A percentile compares a stretch with the other conserved stretches of the same genome.
These are phyloP conservation scores for mouse (Mus musculus) DNA, from an alignment of 2,113 vertebrate genomes.

Conservation along the genomic window DNA sequence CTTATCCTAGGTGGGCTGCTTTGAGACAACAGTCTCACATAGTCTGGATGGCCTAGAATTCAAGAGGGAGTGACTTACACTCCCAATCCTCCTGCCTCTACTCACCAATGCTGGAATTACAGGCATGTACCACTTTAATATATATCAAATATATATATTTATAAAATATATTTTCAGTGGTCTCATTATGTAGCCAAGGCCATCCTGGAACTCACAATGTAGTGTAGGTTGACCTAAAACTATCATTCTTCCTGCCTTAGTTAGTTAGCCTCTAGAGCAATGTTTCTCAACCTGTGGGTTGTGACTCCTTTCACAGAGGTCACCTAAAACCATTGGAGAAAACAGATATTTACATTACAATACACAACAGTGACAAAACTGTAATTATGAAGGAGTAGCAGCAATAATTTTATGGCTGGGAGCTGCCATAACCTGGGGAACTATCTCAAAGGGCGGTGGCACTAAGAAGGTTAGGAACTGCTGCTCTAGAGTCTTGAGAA, in stretches of 20 bases:
- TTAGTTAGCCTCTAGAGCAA: neutral
- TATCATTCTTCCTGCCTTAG: neutral
- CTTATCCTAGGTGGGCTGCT: neutral
- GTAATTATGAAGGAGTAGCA: neutral
- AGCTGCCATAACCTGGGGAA: neutral
- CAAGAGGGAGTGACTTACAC: no score
- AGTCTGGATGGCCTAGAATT: neutral
- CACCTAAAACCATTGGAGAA: neutral
- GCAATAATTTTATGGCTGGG: neutral
- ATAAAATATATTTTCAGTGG: no score
- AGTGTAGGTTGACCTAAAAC: neutral
- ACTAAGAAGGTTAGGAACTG: neutral
- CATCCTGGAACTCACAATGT: neutral
- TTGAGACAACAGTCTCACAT: neutral
- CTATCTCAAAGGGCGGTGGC: neutral
- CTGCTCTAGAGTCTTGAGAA: neutral
- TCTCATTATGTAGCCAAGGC: neutral
- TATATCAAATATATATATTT: no score
- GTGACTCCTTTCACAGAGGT: neutral
- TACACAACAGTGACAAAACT: neutral
- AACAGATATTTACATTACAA: neutral
- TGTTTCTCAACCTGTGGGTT: neutral
- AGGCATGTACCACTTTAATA: neutral
- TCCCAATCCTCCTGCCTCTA: neutral
- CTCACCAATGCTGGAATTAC: neutral